Conservation (phyloP, 2,888 invertebrate genomes). For the Heliconius charithonia region DNA sequence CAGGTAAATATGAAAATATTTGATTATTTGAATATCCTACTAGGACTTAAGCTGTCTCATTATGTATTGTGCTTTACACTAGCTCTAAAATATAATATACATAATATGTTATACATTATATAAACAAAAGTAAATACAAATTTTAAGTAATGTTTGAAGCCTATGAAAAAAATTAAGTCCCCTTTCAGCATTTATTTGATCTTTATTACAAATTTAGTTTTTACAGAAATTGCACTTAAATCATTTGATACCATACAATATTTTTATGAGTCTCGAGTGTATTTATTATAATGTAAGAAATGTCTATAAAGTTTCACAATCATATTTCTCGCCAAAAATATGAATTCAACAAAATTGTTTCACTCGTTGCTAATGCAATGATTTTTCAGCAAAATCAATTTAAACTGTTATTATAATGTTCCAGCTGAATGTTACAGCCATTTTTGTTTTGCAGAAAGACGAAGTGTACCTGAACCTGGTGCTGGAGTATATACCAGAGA, state of each 20-base stretch:
- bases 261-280: neutral
- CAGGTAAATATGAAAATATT: neutral
- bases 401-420: neutral
- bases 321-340: conserved; percentile 17
- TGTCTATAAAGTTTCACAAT: conserved; percentile 31
- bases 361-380: conserved; percentile 29
- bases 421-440: neutral
- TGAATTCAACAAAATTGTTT: conserved; percentile 10
- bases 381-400: conserved; percentile 16
- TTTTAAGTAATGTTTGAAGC: neutral
- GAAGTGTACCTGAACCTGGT: conserved; percentile 99
- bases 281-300: conserved; percentile 1
- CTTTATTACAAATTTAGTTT: neutral
- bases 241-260: neutral
- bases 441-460: conserved; percentile 92
- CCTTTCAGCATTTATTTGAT: neutral
- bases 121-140: neutral
- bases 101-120: neutral
- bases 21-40: conserved; percentile 6
- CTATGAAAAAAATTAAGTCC: neutral
- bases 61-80: conserved; percentile 14
- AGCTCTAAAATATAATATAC: conserved; percentile 3
- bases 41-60: conserved; percentile 6
- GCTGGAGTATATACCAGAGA: conserved; percentile 99
- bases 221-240: neutral